These are phyloP conservation scores for Metacarcinus magister DNA, from an alignment of 2,888 invertebrate genomes.

Conservation along the genomic window DNA sequence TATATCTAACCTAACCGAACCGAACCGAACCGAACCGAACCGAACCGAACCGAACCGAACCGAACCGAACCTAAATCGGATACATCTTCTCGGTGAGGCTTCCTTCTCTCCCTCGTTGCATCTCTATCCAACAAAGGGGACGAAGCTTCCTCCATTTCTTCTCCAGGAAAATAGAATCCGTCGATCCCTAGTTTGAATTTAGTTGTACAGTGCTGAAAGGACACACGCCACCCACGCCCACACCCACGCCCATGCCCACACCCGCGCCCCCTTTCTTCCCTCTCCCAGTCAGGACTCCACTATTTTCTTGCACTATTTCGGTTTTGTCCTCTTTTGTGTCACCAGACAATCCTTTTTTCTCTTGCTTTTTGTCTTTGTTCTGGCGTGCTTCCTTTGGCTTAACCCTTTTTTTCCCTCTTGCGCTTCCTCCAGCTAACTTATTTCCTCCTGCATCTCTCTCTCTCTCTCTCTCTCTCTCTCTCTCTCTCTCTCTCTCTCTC, in stretches of 20 bases:
- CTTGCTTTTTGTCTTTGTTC: not conserved
- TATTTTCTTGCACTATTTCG: conserved; percentile 17
- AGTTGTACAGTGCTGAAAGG: conserved; percentile 31
- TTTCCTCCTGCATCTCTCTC: not conserved
- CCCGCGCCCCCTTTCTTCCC: not conserved
- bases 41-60: too few species aligned
- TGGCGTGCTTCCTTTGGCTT: not conserved
- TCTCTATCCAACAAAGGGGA: not conserved
- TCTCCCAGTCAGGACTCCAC: not conserved
- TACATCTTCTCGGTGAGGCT: not conserved
- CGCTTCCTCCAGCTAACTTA: not conserved
- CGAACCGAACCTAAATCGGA: too few species aligned
- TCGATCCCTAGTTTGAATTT: conserved; percentile 41
- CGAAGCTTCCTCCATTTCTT: conserved; percentile 10
- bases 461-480: conserved; percentile 7
- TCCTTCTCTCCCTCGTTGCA: not conserved
- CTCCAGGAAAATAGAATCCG: conserved; percentile 33
- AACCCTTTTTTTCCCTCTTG: not conserved
- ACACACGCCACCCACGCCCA: not conserved
- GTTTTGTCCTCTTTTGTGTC: conserved; percentile 35
- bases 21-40: too few species aligned
- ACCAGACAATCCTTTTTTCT: not conserved
- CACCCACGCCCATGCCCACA: not conserved
- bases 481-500: conserved; percentile 12
- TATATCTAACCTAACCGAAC: too few species aligned